Percentiles rank a stretch among this genome's conserved stretches.
Evolutionary conservation across 1,140 invertebrate species (phyloP).

Genomic region (Lycorma delicatula): DNA sequence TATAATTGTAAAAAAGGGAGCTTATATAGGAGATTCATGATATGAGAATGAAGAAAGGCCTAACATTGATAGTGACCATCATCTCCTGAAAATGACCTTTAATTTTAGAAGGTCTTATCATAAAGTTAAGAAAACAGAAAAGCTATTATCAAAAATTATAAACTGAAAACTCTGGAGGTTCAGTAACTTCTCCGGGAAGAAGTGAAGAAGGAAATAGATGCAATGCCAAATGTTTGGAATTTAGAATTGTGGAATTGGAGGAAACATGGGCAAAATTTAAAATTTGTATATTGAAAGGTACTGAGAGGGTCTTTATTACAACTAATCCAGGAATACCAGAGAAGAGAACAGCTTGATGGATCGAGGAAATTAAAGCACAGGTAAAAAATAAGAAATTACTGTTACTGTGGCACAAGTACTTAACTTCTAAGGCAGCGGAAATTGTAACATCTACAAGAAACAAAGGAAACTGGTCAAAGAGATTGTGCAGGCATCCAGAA

Average conservation of each 20-base stretch:
- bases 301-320: neutral
- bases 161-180: neutral
- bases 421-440: neutral
- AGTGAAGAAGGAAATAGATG: neutral
- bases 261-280: neutral
- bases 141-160: neutral
- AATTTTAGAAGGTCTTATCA: neutral
- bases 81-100: neutral
- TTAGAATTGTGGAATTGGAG: neutral
- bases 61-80: neutral
- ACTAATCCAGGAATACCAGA: neutral
- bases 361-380: neutral
- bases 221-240: neutral
- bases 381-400: conserved; percentile 6
- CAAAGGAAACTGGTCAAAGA: conserved; percentile 1
- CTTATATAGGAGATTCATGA: neutral
- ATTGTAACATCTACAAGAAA: neutral
- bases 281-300: neutral
- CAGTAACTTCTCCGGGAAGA: neutral
- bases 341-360: conserved; percentile 1
- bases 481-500: neutral
- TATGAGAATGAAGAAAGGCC: conserved; percentile 3
- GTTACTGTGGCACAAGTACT: conserved; percentile 3
- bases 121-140: neutral
- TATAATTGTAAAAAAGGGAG: neutral